Evolutionary conservation across 2,888 invertebrate species (phyloP).

Genomic region (Agriopis leucophaearia): DNA sequence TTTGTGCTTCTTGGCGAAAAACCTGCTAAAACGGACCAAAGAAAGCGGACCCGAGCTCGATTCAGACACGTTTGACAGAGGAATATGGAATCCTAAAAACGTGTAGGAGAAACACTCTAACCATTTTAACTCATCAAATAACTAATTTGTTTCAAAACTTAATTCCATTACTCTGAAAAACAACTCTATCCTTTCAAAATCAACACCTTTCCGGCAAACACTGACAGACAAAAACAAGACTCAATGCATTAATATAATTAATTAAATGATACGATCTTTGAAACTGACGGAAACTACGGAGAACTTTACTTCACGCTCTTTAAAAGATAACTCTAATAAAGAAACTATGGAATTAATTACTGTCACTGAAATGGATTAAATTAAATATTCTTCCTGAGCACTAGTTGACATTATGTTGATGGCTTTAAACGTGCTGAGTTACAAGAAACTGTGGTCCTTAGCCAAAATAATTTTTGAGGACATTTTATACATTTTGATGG

Average conservation of each 20-base stretch:
- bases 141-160: neutral
- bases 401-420: neutral
- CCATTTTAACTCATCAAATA: neutral
- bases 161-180: neutral
- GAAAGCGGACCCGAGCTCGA: no score
- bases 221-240: slow-evolving; percentile 24
- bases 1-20: no score
- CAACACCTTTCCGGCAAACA: neutral
- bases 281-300: slow-evolving; percentile 4
- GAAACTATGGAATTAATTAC: slow-evolving; percentile 31
- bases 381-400: slow-evolving; percentile 13
- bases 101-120: no score
- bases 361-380: neutral
- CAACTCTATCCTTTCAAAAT: neutral
- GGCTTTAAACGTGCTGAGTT: neutral
- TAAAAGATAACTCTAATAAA: slow-evolving; percentile 41
- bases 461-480: no score
- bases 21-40: no score
- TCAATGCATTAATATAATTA: slow-evolving; percentile 41
- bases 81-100: no score
- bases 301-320: slow-evolving; percentile 28
- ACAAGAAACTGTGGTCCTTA: no score
- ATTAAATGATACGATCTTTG: slow-evolving; percentile 29
- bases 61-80: no score
- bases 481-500: no score